These are phyloP conservation scores for Saguinus imperator DNA, from an alignment of 2,113 vertebrate species.

Conservation along the genomic window DNA sequence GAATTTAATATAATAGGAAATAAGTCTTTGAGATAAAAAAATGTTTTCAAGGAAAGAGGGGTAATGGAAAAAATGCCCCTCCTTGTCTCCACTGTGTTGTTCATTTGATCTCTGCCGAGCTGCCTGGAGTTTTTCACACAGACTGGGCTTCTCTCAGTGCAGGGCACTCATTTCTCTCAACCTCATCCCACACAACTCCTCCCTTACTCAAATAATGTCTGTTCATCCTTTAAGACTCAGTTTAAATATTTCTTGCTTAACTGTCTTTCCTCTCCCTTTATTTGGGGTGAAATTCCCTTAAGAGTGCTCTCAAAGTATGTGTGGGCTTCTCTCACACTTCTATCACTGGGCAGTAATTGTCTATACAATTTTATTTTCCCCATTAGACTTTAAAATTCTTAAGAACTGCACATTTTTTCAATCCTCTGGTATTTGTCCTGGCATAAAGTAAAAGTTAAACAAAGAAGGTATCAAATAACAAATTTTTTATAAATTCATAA, in stretches of 20 bases:
- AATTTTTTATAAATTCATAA: not conserved
- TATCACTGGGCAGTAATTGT: not conserved
- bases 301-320: not conserved
- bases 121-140: not conserved
- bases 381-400: constrained; percentile 23
- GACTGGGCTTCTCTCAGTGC: not conserved
- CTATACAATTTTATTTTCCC: not conserved
- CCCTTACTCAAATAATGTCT: not conserved
- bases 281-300: not conserved
- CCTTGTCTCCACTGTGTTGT: not conserved
- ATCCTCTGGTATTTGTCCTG: not conserved
- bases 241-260: not conserved
- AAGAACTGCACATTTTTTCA: not conserved
- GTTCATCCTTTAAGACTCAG: not conserved
- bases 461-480: not conserved
- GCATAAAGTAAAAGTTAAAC: not conserved
- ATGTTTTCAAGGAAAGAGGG: not conserved
- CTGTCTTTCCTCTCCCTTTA: not conserved
- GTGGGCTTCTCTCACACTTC: not conserved
- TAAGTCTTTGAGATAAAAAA: not conserved
- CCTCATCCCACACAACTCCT: not conserved
- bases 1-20: not conserved
- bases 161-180: not conserved
- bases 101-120: not conserved
- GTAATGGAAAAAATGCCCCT: not conserved